Evolutionary conservation across 2,797 vertebrate species (phyloP).

Genomic region (Gorsachius magnificus): DNA sequence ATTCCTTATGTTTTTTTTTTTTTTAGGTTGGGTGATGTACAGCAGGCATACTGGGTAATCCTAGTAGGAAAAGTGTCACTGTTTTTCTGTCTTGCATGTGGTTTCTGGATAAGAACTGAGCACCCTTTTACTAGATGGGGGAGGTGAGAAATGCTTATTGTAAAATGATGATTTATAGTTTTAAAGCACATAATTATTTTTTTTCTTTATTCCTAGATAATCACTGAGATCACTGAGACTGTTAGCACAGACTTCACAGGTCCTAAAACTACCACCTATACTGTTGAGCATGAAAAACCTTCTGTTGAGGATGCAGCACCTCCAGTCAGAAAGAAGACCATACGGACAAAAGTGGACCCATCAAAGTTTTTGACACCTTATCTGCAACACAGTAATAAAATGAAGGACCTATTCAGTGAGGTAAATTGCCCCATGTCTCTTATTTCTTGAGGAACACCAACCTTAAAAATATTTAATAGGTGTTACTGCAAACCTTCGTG

Average conservation of each 20-base stretch:
- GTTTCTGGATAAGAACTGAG: not conserved
- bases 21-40: not conserved
- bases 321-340: constrained; percentile 80
- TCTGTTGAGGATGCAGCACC: constrained; percentile 42
- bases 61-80: not conserved
- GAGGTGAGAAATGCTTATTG: not conserved
- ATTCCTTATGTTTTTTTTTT: not conserved
- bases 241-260: not conserved
- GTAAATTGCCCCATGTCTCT: constrained; percentile 71
- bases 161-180: not conserved
- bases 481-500: not conserved
- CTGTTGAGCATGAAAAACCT: not conserved
- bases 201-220: not conserved
- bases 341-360: constrained; percentile 88
- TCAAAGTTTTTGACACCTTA: constrained; percentile 98
- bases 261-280: not conserved
- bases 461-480: not conserved
- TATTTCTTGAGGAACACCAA: not conserved
- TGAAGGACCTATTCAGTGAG: constrained; percentile 93
- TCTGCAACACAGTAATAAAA: constrained; percentile 95
- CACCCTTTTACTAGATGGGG: not conserved
- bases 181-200: not conserved
- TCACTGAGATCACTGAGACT: constrained; percentile 61
- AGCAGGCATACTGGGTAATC: not conserved
- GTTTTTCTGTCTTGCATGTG: not conserved